Percentiles rank a stretch among this genome's conserved stretches.
phyloP scores from a whole-genome alignment of 2,113 vertebrate genomes.

The Seriola dumerili region DNA sequence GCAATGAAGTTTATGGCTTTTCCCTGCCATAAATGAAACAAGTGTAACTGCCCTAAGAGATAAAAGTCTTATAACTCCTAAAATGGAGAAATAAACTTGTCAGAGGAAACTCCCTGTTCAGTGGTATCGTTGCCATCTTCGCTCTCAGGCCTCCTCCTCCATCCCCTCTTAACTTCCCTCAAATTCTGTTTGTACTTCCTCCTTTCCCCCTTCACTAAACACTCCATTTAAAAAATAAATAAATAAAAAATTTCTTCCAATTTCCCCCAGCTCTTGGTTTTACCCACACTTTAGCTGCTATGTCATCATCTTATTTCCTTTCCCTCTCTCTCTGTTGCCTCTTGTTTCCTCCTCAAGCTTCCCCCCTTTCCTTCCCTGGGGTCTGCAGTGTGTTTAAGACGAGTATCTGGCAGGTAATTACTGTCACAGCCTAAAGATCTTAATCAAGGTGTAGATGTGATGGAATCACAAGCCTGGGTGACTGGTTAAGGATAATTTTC shows the following conservation, averaged over 20 bases:
- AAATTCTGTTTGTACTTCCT: conserved; percentile 2
- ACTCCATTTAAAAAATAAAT: background rate
- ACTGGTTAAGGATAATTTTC: conserved; percentile 41
- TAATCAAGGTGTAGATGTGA: conserved; percentile 58
- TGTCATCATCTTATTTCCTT: conserved; percentile 3
- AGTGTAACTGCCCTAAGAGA: background rate
- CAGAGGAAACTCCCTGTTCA: conserved; percentile 16
- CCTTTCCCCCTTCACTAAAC: background rate
- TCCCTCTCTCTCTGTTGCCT: background rate
- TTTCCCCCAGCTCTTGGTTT: conserved; percentile 10
- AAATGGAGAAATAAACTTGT: conserved; percentile 38
- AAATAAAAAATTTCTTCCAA: background rate
- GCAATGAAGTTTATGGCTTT: conserved; percentile 1
- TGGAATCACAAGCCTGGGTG: conserved; percentile 28
- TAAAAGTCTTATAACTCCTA: conserved; percentile 21
- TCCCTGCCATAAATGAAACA: conserved; percentile 6
- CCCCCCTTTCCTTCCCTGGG: background rate
- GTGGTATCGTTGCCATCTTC: conserved; percentile 13
- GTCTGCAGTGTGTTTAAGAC: conserved; percentile 37
- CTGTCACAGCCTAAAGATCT: conserved; percentile 59
- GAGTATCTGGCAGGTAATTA: conserved; percentile 65
- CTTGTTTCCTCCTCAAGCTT: background rate
- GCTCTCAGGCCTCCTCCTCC: background rate
- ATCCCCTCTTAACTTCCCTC: background rate
- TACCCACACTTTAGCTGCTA: background rate